phyloP scores from a whole-genome alignment of 2,113 vertebrate genomes.

The Gnathonemus echidnorhynchus region DNA sequence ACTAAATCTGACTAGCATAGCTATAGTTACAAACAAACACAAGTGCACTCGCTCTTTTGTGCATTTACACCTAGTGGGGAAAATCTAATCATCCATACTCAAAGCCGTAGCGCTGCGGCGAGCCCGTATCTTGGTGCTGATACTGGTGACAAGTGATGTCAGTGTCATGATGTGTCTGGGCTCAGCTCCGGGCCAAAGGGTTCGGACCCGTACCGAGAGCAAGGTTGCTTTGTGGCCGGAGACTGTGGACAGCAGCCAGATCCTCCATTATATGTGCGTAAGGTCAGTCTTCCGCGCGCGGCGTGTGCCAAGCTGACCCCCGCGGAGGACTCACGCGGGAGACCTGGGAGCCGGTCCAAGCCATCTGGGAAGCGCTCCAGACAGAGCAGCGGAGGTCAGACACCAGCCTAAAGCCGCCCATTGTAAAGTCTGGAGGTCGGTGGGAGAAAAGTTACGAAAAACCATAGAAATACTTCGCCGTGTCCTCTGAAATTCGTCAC shows the following conservation, averaged over 20 bases:
- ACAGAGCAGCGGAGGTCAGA: conserved; percentile 60
- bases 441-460: conserved; percentile 51
- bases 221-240: conserved; percentile 36
- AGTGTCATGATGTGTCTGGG: conserved; percentile 45
- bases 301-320: conserved; percentile 49
- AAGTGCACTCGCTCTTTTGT: background rate
- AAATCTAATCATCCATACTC: conserved; percentile 33
- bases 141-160: conserved; percentile 57
- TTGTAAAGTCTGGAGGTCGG: conserved; percentile 52
- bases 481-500: background rate
- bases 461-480: background rate
- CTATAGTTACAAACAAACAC: background rate
- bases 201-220: conserved; percentile 38
- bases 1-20: background rate
- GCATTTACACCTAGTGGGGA: background rate
- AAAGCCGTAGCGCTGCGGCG: conserved; percentile 22
- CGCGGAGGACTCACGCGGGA: conserved; percentile 36
- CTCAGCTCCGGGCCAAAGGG: conserved; percentile 37
- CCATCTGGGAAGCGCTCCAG: conserved; percentile 59
- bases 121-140: conserved; percentile 42
- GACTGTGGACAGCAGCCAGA: conserved; percentile 59
- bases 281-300: conserved; percentile 54
- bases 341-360: conserved; percentile 47
- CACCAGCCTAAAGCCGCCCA: conserved; percentile 49
- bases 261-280: conserved; percentile 60